Base-by-base conservation (phyloP, 2,113 vertebrate genomes). In the Thryonomys swinderianus region DNA sequence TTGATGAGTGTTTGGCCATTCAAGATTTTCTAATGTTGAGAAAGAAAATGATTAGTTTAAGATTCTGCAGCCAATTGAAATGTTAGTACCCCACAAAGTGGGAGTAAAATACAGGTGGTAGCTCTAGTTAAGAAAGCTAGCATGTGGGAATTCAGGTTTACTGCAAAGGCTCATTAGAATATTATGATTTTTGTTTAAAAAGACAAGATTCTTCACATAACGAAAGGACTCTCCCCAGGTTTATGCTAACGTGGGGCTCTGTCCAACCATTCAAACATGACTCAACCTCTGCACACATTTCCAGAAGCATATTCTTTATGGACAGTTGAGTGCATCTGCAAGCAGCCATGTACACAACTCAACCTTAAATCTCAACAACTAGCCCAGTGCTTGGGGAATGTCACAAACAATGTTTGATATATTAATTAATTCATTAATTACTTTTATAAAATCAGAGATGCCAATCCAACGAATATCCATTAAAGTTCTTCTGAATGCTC, bases 1-100 rank as follows among this genome's bases (percentile, higher is more conserved):
- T 97, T 96, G 95, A 97, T 96, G 96, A 97, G 91, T 98, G 97
- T 98, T 98, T 97, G 96, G 94, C 96, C 97, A 97, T 97, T 97
- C 96, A 95, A 96, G 88, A 91, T 94, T 97, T 97, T 93, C 83
- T 97, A 96, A 96, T 95, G 88, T 96, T 97, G 86, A 95, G 55
- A 93, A 89, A 88, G 74, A 94, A 96, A 97, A 96, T 96, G 95
- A 97, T 93, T 95, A 97, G 83, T 91, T 91, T 93, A 93, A 96
- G 88, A 89, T 30, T 88, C 74, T 91, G 69, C 30, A 95, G 30
- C 61, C 91, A 94, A 89, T 89, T 91, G 74, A 97, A 96, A 96
- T 92, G 91, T 89, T 95, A 86, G 59, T 62, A 91, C 42, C 69
- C 48, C 37, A 81, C 59, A 83, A 95, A 74, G 59, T 59, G 51